Base-by-base conservation (phyloP, 2,888 invertebrate species). In the Atrina japonica region DNA sequence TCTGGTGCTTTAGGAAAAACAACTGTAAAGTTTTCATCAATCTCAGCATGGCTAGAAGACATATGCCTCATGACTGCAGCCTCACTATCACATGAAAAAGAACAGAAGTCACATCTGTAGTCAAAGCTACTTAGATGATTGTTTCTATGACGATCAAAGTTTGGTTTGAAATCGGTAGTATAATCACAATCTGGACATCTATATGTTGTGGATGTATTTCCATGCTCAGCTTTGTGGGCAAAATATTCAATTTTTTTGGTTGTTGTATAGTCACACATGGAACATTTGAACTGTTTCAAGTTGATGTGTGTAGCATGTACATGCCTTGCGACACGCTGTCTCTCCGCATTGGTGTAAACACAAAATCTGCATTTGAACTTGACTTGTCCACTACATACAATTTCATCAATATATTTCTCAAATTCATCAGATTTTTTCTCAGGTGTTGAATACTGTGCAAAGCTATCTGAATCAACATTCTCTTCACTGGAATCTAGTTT, bases 171-270 rank as follows among this genome's bases (percentile, higher is more conserved):
- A 25, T 97, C 96, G 21, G 97, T 97, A 76, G 95, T 94, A 90
- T 97, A 98, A 88, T 97, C 96, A 91, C 98, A 98, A 90, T 96
- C 94, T 69, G 95, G 95, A 91, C 97, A 98, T 91, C 97, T 96
- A 82, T 96, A 81, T 9, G 55, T 76, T 64, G 63, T 61, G 23
- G 40, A 27, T 27, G 65, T 70, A 52, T 79, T 84, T 77, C 73
- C 78, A 79, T 73, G 85, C 53, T 70, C 85, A 77, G 63, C 75
- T 3, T 86, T 95, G 96, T 96, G 83, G 95, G 97, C 95, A 96
- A 96, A 82, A 75, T 85, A 87, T 76, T 90, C 87, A 65, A 84
- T 82, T 68, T 88, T 83, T 29, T 97, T 95, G 90, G 96, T 96
- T 1, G 97, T 97, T 78, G 95, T 95, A 90, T 97, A 98, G 83